Evolutionary conservation across 1,140 invertebrate genomes (phyloP), one percentile per base, ranked within the genome.

Genomic region (Drosophila tani): DNA sequence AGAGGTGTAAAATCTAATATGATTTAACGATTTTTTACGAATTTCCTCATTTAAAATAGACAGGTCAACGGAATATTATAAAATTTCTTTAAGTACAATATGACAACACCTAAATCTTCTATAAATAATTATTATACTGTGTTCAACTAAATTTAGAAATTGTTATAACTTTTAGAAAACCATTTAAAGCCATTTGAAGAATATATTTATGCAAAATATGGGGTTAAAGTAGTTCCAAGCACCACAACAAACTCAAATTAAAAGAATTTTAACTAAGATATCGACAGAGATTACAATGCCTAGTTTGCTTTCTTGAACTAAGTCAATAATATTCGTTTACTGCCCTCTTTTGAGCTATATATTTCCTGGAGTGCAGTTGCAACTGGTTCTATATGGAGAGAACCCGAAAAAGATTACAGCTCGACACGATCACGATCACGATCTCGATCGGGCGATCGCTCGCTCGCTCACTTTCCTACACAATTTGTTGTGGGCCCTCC

Each of bases 361-460:
- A 55, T 38, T 55, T 55, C 29, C 58, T 49, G 3, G n/a, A 27
- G 45, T 45, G 60, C 60, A 35, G 17, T 69, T 66, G 35, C 60
- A 51, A 29, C 35, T 40, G 47, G 38, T 35, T 68, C 63, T 60
- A 17, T 21, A 40, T 21, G 14, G 32, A 8, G 21, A 45, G 21
- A 45, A 40, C 29, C 63, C 49, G 35, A 38, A 68, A 67, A 55
- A 67, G 29, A 45, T 41, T 32, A 76, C 71, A 47, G 46, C 53
- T 58, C 29, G 17, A 24, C 40, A 21, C 58, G 68, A 81, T 24
- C 46, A 21, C 46, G 51, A 55, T 55, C 51, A 38, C 32, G 32
- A 55, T 55, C 32, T 55, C 14, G 53, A 55, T 24, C 53, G 32
- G 32, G 32, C 53, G 32, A 47, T 78, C 75, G 58, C 68, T 70